Evolutionary conservation across 35 echinoderm and acorn worm genomes (phyloP).

Genomic region (Apostichopus parvimensis): DNA sequence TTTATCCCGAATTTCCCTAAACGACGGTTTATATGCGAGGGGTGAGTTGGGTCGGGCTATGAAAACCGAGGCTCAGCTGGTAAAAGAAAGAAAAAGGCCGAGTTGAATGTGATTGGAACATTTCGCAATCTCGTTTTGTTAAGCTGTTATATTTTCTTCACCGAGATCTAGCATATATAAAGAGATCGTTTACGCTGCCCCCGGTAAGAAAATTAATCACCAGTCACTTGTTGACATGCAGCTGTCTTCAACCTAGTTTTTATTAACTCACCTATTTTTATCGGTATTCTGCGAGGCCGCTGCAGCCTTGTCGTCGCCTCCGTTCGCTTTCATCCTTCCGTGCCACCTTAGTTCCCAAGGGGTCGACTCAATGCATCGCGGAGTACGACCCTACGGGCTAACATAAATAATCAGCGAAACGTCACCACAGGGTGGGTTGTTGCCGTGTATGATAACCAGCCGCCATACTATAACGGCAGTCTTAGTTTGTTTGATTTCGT

Average conservation of each 20-base stretch:
- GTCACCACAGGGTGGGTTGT: slow-evolving; percentile 3
- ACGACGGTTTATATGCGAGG: too few relatives aligned
- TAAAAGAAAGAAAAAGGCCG: too few relatives aligned
- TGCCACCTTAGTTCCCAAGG: slow-evolving; percentile 41
- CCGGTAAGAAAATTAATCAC: slow-evolving; percentile 50
- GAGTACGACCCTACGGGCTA: slow-evolving; percentile 31
- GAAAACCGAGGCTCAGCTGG: too few relatives aligned
- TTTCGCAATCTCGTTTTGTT: too few relatives aligned
- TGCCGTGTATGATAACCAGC: too few relatives aligned
- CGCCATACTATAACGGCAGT: too few relatives aligned
- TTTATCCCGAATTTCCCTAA: too few relatives aligned
- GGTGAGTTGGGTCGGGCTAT: too few relatives aligned
- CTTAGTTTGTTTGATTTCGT: too few relatives aligned
- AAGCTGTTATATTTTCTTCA: too few relatives aligned
- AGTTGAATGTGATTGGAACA: too few relatives aligned
- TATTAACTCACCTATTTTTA: slow-evolving; percentile 50
- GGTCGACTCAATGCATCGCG: slow-evolving; percentile 9
- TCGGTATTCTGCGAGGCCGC: slow-evolving; percentile 36
- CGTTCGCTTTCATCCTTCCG: slow-evolving; percentile 38
- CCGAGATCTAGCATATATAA: too few relatives aligned
- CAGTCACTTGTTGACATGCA: slow-evolving; percentile 28
- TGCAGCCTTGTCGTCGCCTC: slow-evolving; percentile 28
- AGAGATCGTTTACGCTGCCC: slow-evolving; percentile 43
- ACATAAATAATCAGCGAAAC: slow-evolving; percentile 37
- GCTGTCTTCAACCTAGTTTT: slow-evolving; percentile 49